phyloP scores from a whole-genome alignment of 1,140 invertebrate genomes.

The Ostrea edulis region DNA sequence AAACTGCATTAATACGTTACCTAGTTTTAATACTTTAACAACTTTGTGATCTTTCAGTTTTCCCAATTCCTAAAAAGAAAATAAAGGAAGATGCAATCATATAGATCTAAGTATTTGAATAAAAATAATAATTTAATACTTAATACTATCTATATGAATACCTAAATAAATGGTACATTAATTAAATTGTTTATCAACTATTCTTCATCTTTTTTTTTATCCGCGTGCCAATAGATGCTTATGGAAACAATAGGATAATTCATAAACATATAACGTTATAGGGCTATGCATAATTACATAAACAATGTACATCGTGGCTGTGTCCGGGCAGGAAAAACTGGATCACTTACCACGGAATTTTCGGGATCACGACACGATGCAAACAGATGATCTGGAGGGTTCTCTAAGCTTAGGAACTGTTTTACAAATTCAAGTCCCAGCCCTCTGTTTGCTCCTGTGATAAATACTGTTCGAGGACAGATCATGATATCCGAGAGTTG shows the following conservation, averaged over 20 bases:
- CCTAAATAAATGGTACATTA: too few relatives aligned
- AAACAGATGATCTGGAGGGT: slow-evolving; percentile 87
- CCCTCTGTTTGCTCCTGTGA: slow-evolving; percentile 93
- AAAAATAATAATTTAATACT: too few relatives aligned
- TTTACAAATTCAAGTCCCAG: slow-evolving; percentile 91
- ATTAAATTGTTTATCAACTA: too few relatives aligned
- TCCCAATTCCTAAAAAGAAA: slow-evolving; percentile 11
- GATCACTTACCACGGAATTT: slow-evolving; percentile 37
- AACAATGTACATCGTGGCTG: not conserved
- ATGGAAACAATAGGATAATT: not conserved
- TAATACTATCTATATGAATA: too few relatives aligned
- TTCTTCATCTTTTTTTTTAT: not conserved
- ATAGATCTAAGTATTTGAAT: too few relatives aligned
- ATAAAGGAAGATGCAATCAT: not conserved
- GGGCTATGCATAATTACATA: too few relatives aligned
- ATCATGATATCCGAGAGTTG: not conserved
- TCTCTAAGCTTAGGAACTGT: slow-evolving; percentile 81
- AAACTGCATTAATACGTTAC: too few relatives aligned
- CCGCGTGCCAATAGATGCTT: not conserved
- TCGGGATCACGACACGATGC: slow-evolving; percentile 43
- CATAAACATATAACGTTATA: too few relatives aligned
- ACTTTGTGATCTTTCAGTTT: not conserved
- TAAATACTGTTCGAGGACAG: slow-evolving; percentile 78
- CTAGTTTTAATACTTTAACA: not conserved
- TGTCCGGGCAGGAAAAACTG: not conserved